These are phyloP conservation scores for Herminia tarsipennalis DNA, from an alignment of 2,888 invertebrate species.

Conservation along the genomic window DNA sequence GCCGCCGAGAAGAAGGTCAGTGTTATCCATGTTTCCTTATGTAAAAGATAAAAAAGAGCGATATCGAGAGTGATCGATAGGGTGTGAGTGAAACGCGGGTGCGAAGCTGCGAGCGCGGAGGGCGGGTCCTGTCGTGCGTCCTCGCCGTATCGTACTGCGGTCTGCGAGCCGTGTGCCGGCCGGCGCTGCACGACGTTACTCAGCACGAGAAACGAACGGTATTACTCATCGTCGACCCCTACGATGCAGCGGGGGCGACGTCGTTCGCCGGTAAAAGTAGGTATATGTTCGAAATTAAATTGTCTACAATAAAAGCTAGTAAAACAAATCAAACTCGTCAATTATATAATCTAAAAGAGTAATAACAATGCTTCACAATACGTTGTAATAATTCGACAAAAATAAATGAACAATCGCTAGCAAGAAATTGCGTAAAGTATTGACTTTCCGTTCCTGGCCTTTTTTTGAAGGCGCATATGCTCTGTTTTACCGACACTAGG, in stretches of 20 bases:
- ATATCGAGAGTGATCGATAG: constrained; percentile 60
- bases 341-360: constrained; percentile 3
- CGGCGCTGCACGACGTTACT: constrained; percentile 75
- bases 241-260: constrained; percentile 55
- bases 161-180: constrained; percentile 49
- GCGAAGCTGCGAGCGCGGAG: constrained; percentile 52
- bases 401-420: constrained; percentile 17
- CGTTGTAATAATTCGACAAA: constrained; percentile 21
- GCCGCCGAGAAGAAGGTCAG: constrained; percentile 68
- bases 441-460: constrained; percentile 59
- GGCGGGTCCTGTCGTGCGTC: constrained; percentile 73
- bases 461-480: constrained; percentile 40
- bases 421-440: constrained; percentile 56
- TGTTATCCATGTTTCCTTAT: constrained; percentile 64
- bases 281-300: constrained; percentile 23
- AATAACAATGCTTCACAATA: constrained; percentile 4
- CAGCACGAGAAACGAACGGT: constrained; percentile 73
- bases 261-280: constrained; percentile 48
- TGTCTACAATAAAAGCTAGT: constrained; percentile 22
- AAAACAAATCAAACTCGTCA: constrained; percentile 14
- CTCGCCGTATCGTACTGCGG: constrained; percentile 74
- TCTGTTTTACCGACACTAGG: constrained; percentile 67
- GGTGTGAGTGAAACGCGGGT: constrained; percentile 58
- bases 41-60: constrained; percentile 46
- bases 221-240: constrained; percentile 78